Evolutionary conservation across 2,797 vertebrate species (phyloP).

Genomic region (Onychomys arenicola): DNA sequence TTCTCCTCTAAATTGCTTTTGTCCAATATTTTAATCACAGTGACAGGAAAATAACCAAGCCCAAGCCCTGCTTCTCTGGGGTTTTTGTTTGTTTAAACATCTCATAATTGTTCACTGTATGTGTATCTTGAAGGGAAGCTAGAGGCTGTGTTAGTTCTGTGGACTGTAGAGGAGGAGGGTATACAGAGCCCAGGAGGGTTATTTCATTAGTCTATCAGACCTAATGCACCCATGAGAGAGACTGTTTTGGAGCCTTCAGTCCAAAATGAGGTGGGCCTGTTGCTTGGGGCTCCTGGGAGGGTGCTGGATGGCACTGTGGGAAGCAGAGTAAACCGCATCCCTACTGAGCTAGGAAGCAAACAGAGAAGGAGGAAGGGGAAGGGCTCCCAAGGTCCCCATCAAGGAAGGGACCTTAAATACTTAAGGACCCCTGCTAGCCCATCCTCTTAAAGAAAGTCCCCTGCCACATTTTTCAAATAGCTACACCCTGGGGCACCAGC

Average conservation of each 20-base stretch:
- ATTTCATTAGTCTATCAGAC: no score
- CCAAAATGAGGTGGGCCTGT: background rate
- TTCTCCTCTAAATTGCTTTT: background rate
- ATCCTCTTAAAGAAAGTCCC: background rate
- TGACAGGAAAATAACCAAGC: background rate
- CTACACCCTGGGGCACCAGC: no score
- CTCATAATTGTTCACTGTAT: no score
- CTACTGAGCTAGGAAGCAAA: background rate
- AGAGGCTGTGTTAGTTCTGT: background rate
- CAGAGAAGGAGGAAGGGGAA: background rate
- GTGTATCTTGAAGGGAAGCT: background rate
- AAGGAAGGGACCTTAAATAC: background rate
- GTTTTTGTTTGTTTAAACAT: background rate
- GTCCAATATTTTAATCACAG: background rate
- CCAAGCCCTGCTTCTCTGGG: background rate
- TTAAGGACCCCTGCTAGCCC: background rate
- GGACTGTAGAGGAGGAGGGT: background rate
- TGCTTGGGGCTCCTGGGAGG: background rate
- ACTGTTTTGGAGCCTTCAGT: background rate
- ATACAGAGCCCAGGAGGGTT: background rate
- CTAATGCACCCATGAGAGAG: background rate
- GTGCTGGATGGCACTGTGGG: background rate
- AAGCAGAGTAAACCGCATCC: no score
- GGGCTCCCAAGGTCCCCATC: background rate
- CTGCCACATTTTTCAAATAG: background rate